phyloP scores from a whole-genome alignment of 2,113 vertebrate genomes.

The Pogona vitticeps region DNA sequence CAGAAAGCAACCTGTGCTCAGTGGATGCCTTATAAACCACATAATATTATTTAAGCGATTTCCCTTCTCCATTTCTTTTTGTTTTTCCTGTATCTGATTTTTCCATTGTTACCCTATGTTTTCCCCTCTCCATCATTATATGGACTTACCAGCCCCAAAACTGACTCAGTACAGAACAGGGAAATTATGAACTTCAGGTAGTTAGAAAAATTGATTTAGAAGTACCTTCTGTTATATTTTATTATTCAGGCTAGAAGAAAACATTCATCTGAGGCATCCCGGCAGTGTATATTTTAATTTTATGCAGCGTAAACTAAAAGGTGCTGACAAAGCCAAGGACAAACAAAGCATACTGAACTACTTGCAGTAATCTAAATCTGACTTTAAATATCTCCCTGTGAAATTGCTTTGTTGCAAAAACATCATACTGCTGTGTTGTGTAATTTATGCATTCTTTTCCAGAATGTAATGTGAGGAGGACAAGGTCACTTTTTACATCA shows the following conservation, averaged over 20 bases:
- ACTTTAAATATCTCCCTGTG: slow-evolving; percentile 53
- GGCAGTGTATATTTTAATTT: slow-evolving; percentile 46
- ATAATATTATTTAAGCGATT: background rate
- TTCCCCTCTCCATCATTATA: background rate
- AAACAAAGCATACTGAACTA: slow-evolving; percentile 29
- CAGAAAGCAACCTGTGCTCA: slow-evolving; percentile 36
- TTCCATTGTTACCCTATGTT: background rate
- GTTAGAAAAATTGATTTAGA: slow-evolving; percentile 11
- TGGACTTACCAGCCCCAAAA: slow-evolving; percentile 2
- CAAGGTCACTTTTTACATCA: slow-evolving; percentile 41
- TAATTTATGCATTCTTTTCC: slow-evolving; percentile 52
- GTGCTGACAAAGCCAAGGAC: slow-evolving; percentile 43
- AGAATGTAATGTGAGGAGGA: slow-evolving; percentile 34
- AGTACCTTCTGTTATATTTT: background rate
- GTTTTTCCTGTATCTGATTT: slow-evolving; percentile 21
- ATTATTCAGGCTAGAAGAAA: slow-evolving; percentile 9
- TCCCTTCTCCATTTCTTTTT: background rate
- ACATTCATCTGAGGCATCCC: slow-evolving; percentile 7
- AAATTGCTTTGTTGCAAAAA: slow-evolving; percentile 55
- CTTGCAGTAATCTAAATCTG: slow-evolving; percentile 20
- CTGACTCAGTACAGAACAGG: slow-evolving; percentile 1
- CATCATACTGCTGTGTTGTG: slow-evolving; percentile 37
- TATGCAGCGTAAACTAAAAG: slow-evolving; percentile 23
- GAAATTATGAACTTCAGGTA: slow-evolving; percentile 39
- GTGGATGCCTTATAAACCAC: slow-evolving; percentile 10